Base-by-base conservation (phyloP, 2,113 vertebrate species). In the Myodes glareolus region DNA sequence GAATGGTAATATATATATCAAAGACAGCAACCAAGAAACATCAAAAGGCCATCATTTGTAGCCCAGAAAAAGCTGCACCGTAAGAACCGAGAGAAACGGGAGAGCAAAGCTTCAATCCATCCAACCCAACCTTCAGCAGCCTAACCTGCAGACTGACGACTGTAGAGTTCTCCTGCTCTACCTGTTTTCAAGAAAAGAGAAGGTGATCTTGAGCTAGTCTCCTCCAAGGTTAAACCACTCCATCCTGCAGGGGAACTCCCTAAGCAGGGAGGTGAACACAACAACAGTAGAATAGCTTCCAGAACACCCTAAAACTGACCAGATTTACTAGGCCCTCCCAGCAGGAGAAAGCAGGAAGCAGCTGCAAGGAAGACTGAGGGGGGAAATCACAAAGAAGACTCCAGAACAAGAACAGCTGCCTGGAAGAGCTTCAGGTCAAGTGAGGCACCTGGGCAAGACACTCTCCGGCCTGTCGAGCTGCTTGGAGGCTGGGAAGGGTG, bases 131-230 rank as follows among this genome's bases (percentile, higher is more conserved):
- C 29, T 75, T 77, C 8, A 70, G 33, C 42, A 86, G 93, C 19
- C 12, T 78, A 31, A 81, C 29, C 52, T 50, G 55, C 12, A 33
- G 58, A 12, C 7, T 17, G 65, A 50, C 3, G 11, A n/a, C 68
- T 65, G 3, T 42, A 45, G 77, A 78, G 42, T 85, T 92, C 47
- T 78, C 12, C 12, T n/a, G 52, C 1, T 33, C 36, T 72, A 61
- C 9, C 31, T 76, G 68, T 39, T 39, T 94, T 45, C 9, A n/a
- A 92, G 85, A 73, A 85, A 88, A 95, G 21, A 84, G 63, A 96
- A 88, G 23, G 21, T 42, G 3, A 91, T 42, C 45, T 31, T 10
- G 67, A 19, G 3, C 16, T 84, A 63, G n/a, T 31, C 27, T 31
- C 14, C 27, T 10, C n/a, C 14, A 27, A 31, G n/a, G 63, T 85